Evolutionary conservation across 1,140 invertebrate species (phyloP).

Genomic region (Papilio machaon): DNA sequence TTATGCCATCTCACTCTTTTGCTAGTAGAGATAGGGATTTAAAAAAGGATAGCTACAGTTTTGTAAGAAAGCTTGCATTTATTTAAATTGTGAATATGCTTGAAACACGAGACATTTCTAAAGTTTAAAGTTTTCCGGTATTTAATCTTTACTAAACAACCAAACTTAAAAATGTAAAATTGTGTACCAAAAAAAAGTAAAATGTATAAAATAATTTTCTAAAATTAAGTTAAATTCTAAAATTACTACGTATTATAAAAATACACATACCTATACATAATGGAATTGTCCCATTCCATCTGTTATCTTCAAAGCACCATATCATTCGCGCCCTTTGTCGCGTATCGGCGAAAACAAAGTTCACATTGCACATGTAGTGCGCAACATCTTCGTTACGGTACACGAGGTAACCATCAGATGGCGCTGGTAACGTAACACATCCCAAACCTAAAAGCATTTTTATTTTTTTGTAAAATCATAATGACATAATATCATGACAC

Average conservation of each 20-base stretch:
- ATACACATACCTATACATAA: slow-evolving; percentile 82
- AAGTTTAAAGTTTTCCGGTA: not conserved
- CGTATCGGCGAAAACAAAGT: slow-evolving; percentile 83
- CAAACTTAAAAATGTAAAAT: not conserved
- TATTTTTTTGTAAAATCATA: too few relatives aligned
- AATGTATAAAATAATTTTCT: too few relatives aligned
- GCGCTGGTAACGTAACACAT: slow-evolving; percentile 82
- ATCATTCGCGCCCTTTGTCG: slow-evolving; percentile 77
- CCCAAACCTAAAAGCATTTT: slow-evolving; percentile 76
- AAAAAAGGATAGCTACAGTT: slow-evolving; percentile 48
- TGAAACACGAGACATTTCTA: slow-evolving; percentile 10
- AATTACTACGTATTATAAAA: not conserved
- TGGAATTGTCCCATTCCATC: slow-evolving; percentile 83
- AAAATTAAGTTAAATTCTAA: too few relatives aligned
- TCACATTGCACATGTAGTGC: slow-evolving; percentile 84
- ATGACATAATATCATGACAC: too few relatives aligned
- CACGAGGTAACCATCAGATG: slow-evolving; percentile 84
- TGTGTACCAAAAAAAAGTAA: not conserved
- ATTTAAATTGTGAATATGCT: slow-evolving; percentile 40
- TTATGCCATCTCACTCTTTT: slow-evolving; percentile 58
- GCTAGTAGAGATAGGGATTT: slow-evolving; percentile 39
- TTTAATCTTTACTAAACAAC: not conserved
- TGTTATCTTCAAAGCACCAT: slow-evolving; percentile 82
- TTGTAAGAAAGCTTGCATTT: slow-evolving; percentile 60
- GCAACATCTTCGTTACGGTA: slow-evolving; percentile 82